Base-by-base conservation (phyloP, 2,888 invertebrate species). In the Aplocera efformata region DNA sequence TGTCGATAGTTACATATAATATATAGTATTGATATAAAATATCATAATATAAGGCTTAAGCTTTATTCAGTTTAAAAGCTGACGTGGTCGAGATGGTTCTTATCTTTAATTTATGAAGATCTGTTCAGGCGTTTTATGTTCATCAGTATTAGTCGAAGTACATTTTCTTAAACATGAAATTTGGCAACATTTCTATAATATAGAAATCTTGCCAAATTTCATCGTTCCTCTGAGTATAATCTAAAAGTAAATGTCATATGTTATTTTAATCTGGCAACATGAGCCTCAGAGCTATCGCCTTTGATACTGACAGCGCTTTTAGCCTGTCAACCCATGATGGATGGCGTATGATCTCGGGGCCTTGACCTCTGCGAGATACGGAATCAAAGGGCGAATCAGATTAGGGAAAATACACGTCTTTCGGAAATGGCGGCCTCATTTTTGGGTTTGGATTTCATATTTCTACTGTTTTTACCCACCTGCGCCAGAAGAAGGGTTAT, bases 231-330 rank as follows among this genome's bases (percentile, higher is more conserved):
- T 3, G 5, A 17, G 5, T 17, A 5, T 17, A 30, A 37, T 31
- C 6, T n/a, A 31, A 31, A 24, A 38, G 21, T 32, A 38, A 3
- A 38, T 38, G 31, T 32, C 38, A 26, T 26, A 11, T 38, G 24
- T 32, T 17, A 17, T 17, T 17, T 27, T 32, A 32, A 42, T 42
- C 32, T 31, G 32, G 38, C 37, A 37, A 37, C 29, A 36, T 21
- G 37, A 37, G 10, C 28, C 21, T 31, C 31, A 31, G 27, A 17
- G 35, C 26, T 34, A 38, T 41, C 40, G 40, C 22, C 43, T 46
- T 47, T 43, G 48, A 41, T 34, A 34, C 27, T 36, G 45, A 39
- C 47, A 47, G 41, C 35, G 38, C 49, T 52, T 48, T 51, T 49
- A 49, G 47, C 42, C 42, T 39, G 45, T 43, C 43, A 30, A 4